These are phyloP conservation scores for Microcebus tavaratra DNA, from an alignment of 2,113 vertebrate genomes.

Conservation along the genomic window DNA sequence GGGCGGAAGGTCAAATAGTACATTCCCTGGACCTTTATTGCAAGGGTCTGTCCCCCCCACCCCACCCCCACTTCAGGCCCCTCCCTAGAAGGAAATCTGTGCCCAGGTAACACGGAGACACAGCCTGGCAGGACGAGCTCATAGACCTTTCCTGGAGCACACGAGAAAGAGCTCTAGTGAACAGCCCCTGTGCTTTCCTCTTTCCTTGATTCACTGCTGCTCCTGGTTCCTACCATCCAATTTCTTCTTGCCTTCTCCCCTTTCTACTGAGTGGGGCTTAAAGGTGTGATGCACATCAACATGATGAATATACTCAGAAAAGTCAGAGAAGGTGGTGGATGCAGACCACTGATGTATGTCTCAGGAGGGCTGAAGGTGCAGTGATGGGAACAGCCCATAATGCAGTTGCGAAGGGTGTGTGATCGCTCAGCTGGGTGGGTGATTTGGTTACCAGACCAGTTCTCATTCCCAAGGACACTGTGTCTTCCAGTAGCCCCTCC, in stretches of 20 bases:
- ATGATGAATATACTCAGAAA: not conserved
- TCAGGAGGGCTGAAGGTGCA: not conserved
- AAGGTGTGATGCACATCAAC: not conserved
- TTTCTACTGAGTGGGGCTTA: not conserved
- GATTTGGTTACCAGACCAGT: not conserved
- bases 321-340: not conserved
- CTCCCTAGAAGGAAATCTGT: not conserved
- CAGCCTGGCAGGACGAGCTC: not conserved
- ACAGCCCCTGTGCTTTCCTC: not conserved
- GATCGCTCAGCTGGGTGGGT: not conserved
- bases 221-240: not conserved
- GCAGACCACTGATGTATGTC: not conserved
- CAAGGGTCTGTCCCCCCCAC: not conserved
- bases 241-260: not conserved
- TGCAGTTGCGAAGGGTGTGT: not conserved
- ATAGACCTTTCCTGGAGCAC: not conserved
- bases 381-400: not conserved
- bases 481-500: not conserved
- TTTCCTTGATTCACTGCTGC: not conserved
- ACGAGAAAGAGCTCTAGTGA: not conserved
- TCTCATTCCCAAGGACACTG: not conserved
- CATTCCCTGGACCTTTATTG: not conserved
- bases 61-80: not conserved
- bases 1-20: not conserved
- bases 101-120: not conserved